phyloP scores from a whole-genome alignment of 2,797 vertebrate genomes.

The Dendrocincla fuliginosa region DNA sequence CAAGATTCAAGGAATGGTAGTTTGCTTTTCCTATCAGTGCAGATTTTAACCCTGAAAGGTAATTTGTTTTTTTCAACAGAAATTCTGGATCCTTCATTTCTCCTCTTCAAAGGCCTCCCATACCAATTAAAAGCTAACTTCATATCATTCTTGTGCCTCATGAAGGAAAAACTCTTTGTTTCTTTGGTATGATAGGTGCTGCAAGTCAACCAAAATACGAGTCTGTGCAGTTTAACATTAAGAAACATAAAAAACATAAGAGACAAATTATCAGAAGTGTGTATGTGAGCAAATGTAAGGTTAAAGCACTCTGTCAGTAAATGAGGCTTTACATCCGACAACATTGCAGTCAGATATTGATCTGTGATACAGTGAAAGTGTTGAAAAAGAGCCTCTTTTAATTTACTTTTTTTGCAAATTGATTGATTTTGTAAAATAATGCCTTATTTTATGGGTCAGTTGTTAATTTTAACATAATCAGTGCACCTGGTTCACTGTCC shows the following conservation, averaged over 20 bases:
- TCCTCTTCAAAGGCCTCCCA: conserved; percentile 14
- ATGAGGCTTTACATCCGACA: neutral
- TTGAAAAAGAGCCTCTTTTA: neutral
- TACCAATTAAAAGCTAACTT: conserved; percentile 8
- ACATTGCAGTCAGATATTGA: neutral
- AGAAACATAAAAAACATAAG: neutral
- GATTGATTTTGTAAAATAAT: neutral
- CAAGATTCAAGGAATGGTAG: neutral
- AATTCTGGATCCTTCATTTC: conserved; percentile 16
- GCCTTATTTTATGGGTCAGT: neutral
- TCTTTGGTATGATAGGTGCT: neutral
- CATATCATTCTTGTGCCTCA: neutral
- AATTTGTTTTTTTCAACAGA: neutral
- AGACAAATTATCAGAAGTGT: neutral
- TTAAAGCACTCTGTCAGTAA: neutral
- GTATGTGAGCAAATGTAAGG: neutral
- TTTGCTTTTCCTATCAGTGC: conserved; percentile 15
- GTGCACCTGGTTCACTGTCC: neutral
- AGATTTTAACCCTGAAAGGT: conserved; percentile 20
- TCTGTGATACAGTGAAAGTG: neutral
- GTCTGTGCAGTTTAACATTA: neutral
- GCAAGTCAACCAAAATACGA: neutral
- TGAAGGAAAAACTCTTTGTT: conserved; percentile 3
- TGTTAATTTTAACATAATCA: neutral
- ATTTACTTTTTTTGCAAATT: neutral